Conservation (phyloP, 2,888 invertebrate species). For the Sarcophaga caerulescens region DNA sequence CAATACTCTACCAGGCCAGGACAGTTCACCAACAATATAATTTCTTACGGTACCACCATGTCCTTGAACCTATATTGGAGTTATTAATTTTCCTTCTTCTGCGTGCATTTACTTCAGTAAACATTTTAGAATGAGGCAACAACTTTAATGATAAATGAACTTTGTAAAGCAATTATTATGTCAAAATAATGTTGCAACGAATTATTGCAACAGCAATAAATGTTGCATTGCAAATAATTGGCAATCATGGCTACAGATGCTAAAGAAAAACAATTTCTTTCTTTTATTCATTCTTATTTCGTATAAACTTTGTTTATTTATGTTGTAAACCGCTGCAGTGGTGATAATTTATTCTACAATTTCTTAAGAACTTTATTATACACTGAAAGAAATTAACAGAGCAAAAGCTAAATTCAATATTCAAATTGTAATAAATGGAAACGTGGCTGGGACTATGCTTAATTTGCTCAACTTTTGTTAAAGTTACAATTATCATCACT, state of each 20-base stretch:
- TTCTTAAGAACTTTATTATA: slow-evolving; percentile 3
- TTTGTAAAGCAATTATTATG: neutral
- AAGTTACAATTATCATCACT: too few species aligned
- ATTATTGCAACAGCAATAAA: slow-evolving; percentile 14
- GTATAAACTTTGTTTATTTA: slow-evolving; percentile 6
- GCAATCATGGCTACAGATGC: slow-evolving; percentile 11
- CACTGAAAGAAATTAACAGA: slow-evolving; percentile 1
- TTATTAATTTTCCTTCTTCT: too few species aligned
- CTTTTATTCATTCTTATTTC: neutral
- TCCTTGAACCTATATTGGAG: too few species aligned
- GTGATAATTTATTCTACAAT: slow-evolving; percentile 14
- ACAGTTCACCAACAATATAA: too few species aligned
- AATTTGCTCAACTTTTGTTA: too few species aligned
- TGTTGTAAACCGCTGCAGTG: slow-evolving; percentile 15
- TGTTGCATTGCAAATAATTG: slow-evolving; percentile 21
- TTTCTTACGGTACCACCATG: too few species aligned
- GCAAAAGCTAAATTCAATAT: neutral
- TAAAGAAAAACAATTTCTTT: neutral
- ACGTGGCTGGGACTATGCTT: too few species aligned
- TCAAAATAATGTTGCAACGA: neutral
- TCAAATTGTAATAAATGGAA: too few species aligned
- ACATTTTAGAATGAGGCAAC: neutral
- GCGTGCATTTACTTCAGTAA: neutral
- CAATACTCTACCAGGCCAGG: too few species aligned
- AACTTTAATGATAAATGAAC: neutral